Evolutionary conservation across 2,113 vertebrate genomes (phyloP), one percentile per base, ranked within the genome.

Genomic region (Oceanites oceanicus): DNA sequence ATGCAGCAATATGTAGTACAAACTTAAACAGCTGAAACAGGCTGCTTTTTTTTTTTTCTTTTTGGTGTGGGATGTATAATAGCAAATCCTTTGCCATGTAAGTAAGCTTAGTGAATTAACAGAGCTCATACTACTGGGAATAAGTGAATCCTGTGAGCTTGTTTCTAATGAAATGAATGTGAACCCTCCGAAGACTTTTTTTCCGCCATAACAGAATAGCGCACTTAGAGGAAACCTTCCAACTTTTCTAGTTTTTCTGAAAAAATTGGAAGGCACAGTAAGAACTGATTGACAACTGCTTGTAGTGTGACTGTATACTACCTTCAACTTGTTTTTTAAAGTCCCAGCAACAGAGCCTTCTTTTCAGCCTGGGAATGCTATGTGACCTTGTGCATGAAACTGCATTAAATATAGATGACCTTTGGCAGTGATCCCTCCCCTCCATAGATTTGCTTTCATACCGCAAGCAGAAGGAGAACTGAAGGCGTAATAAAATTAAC

Each of bases 381-480:
- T 76, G 84, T 97, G 96, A 97, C 79, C 80, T 72, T 90, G 76
- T 80, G 82, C 73, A 71, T 59, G 86, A 86, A 65, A 71, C 63
- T 77, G 75, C 78, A 92, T 91, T 88, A 78, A 91, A 96, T 67
- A 97, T 67, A 89, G 88, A 89, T 79, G 88, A 91, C 56, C 84
- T 97, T 86, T 94, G 76, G 58, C 81, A 77, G 77, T 63, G 62
- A 84, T 49, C 23, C 20, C 55, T 81, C 53, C 58, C 62, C 38
- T 90, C 77, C 25, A 32, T 84, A 79, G 88, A 49, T 58, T 68
- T 86, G 32, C 86, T 97, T 97, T 97, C 47, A 91, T 67, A 29
- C 65, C 5, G 2, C 42, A 62, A 74, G 59, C 82, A 77, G 80
- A 30, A 88, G 72, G 32, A 71, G 52, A 81, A 67, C 56, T 2